Conservation (phyloP, 2,113 vertebrate species). For the Crotalus horridus region DNA sequence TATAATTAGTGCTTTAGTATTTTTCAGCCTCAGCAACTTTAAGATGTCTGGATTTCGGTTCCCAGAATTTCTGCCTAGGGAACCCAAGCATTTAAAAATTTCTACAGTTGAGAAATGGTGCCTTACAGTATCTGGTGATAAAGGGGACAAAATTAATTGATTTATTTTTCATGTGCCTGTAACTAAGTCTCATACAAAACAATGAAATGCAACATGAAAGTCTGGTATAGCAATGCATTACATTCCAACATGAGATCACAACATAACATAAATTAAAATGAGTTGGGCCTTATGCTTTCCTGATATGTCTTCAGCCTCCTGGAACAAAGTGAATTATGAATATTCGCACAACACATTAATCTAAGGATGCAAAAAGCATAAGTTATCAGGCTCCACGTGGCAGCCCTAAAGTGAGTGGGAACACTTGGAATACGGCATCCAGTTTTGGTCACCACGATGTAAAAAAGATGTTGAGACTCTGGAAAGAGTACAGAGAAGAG, state of each 20-base stretch:
- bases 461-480: too few species aligned
- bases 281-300: neutral
- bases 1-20: neutral
- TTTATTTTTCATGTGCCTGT: neutral
- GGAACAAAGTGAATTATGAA: neutral
- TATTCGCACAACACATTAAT: neutral
- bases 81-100: neutral
- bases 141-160: neutral
- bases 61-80: neutral
- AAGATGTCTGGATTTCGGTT: neutral
- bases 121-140: neutral
- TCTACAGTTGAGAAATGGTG: neutral
- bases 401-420: neutral
- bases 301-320: neutral
- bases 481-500: too few species aligned
- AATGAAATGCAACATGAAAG: neutral
- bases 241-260: neutral
- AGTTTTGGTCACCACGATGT: too few species aligned
- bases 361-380: neutral
- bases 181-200: neutral
- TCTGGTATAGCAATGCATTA: neutral
- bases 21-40: neutral
- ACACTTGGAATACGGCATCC: too few species aligned
- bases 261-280: neutral
- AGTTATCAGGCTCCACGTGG: neutral